phyloP scores from a whole-genome alignment of 2,113 vertebrate species.

The Empidonax traillii region DNA sequence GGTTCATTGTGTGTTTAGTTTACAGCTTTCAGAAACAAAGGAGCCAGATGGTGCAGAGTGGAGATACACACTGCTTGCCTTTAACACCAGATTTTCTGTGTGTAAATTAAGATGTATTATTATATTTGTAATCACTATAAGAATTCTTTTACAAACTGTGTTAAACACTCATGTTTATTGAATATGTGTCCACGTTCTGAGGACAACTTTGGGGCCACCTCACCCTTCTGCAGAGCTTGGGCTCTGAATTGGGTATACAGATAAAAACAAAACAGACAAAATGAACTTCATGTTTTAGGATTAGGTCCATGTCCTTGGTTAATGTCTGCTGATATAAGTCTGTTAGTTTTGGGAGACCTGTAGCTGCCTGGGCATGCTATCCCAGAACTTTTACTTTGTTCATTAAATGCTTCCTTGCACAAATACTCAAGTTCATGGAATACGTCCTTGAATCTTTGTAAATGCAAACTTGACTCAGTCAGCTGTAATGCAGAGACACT shows the following conservation, averaged over 20 bases:
- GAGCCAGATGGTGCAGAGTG: not conserved
- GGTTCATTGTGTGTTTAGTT: not conserved
- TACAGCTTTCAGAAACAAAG: not conserved
- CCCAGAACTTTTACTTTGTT: not conserved
- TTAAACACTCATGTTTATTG: not conserved
- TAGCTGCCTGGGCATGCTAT: not conserved
- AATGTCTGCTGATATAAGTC: not conserved
- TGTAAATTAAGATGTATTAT: not conserved
- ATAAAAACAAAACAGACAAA: not conserved
- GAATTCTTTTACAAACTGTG: not conserved
- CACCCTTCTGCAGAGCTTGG: not conserved
- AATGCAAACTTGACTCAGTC: not conserved
- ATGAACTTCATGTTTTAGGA: not conserved
- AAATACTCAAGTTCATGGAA: no score
- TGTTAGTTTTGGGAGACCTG: not conserved
- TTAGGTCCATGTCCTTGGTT: not conserved
- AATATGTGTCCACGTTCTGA: not conserved
- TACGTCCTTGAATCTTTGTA: not conserved
- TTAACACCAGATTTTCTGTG: not conserved
- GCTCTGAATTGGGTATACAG: not conserved
- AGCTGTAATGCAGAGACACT: not conserved
- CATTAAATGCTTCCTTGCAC: not conserved
- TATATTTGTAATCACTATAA: not conserved
- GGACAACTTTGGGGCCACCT: not conserved
- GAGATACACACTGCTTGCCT: not conserved